A percentile compares a stretch with the other conserved stretches of the same genome.
phyloP scores from a whole-genome alignment of 2,113 vertebrate genomes.

The Cololabis saira region DNA sequence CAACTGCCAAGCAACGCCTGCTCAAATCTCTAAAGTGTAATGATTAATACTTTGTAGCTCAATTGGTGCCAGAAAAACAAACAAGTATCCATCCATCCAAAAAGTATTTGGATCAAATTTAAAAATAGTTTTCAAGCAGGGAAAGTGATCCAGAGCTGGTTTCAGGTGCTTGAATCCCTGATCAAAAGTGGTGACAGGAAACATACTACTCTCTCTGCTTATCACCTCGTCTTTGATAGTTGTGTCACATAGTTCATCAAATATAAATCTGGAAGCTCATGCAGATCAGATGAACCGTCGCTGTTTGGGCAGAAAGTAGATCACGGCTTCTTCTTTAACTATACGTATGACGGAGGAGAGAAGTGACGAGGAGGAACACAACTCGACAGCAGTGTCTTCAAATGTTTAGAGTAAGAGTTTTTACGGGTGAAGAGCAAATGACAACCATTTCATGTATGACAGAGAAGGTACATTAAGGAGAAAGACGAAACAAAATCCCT shows the following conservation, averaged over 20 bases:
- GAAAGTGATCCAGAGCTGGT: neutral
- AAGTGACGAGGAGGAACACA: neutral
- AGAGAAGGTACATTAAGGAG: neutral
- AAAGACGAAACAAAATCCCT: neutral
- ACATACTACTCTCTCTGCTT: neutral
- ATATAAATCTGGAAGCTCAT: conserved; percentile 25
- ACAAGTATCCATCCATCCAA: too few species aligned
- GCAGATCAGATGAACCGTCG: conserved; percentile 9
- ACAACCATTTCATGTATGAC: too few species aligned
- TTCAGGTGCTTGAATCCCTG: neutral
- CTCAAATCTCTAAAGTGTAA: too few species aligned
- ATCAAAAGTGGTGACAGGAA: neutral
- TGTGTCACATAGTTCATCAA: conserved; percentile 28
- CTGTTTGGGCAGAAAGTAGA: conserved; percentile 19
- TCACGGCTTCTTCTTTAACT: conserved; percentile 31
- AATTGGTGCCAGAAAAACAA: too few species aligned
- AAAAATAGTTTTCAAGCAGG: too few species aligned
- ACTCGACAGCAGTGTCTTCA: neutral
- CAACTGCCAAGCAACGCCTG: too few species aligned
- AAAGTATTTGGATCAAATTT: too few species aligned
- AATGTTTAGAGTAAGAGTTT: conserved; percentile 11
- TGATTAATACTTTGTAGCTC: too few species aligned
- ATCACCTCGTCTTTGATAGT: conserved; percentile 22
- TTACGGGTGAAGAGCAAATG: neutral
- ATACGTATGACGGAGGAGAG: neutral